A percentile compares a stretch with the other conserved stretches of the same genome.
These are phyloP conservation scores for Channallabes apus DNA, from an alignment of 2,797 vertebrate genomes.

Conservation along the genomic window DNA sequence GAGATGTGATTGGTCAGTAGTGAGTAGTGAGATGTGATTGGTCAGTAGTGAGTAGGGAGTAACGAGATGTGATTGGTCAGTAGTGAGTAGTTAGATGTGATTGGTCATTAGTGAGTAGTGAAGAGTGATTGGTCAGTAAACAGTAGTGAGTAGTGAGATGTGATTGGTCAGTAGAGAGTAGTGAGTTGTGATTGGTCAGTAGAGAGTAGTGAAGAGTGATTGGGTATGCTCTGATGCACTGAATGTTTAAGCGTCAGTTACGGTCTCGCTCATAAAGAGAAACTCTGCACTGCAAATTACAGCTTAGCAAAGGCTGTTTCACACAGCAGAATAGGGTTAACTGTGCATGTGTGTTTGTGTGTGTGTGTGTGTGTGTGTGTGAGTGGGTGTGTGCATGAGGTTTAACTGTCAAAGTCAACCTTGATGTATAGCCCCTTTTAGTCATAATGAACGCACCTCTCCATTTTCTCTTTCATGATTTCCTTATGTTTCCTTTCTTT, in stretches of 20 bases:
- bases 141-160: neutral
- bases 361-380: constrained; percentile 1
- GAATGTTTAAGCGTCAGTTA: neutral
- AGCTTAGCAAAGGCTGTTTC: neutral
- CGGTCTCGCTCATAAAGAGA: neutral
- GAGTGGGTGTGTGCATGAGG: neutral
- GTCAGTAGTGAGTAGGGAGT: too few relatives aligned
- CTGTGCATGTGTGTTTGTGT: neutral
- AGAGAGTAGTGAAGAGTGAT: neutral
- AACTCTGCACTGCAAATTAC: neutral
- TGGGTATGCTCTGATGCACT: neutral
- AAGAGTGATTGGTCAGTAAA: neutral
- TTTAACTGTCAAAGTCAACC: neutral
- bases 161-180: neutral
- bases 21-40: too few relatives aligned
- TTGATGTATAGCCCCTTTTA: constrained; percentile 5
- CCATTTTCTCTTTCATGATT: neutral
- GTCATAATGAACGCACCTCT: neutral
- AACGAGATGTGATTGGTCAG: neutral
- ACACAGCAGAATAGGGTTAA: neutral
- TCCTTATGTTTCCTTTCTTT: neutral
- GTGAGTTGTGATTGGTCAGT: neutral
- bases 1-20: too few relatives aligned
- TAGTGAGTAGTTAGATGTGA: neutral
- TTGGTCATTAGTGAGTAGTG: too few relatives aligned